Base-by-base conservation (phyloP, 2,888 invertebrate genomes). In the Cynaeus angustus region DNA sequence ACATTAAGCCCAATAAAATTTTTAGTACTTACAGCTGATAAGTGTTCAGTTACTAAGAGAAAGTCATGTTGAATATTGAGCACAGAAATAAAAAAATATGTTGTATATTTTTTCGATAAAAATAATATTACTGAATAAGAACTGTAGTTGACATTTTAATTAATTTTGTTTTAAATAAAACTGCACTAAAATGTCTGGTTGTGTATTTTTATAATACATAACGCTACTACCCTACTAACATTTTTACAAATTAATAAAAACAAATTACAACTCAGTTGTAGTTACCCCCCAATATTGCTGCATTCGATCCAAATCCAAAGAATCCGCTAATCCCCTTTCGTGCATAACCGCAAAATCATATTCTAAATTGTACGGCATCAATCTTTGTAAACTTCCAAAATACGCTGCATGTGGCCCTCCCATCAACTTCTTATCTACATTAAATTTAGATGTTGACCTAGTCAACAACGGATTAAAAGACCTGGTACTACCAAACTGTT, bases 281-380 rank as follows among this genome's bases (percentile, higher is more conserved):
- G 95, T 94, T 48, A 95, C 94, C 56, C 94, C 95, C 95, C 95
- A 95, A 85, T 95, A 95, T 79, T 95, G 94, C 77, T 94, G 93
- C 93, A 95, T 94, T 62, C 95, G 89, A 80, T 95, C 94, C 72
- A 93, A 89, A 80, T 95, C 95, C 72, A 92, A 85, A 0, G 94
- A 94, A 80, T 95, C 94, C 76, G 91, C 88, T 59, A 89, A 88
- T 33, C 89, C 88, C 76, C 94, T 88, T 82, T 95, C 95, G 81
- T 94, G 93, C 83, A 94, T 94, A 21, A 93, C 91, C 38, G 93
- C 91, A 83, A 94, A 94, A 83, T 94, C 94, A 79, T 94, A 94
- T 80, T 94, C 94, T 79, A 94, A 88, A 83, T 91, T 91, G 79
- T 94, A 94, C 62, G 94, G 94, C 93, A 94, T 94, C 13, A 95